Base-by-base conservation (phyloP, 2,113 vertebrate species). In the Nibea albiflora region DNA sequence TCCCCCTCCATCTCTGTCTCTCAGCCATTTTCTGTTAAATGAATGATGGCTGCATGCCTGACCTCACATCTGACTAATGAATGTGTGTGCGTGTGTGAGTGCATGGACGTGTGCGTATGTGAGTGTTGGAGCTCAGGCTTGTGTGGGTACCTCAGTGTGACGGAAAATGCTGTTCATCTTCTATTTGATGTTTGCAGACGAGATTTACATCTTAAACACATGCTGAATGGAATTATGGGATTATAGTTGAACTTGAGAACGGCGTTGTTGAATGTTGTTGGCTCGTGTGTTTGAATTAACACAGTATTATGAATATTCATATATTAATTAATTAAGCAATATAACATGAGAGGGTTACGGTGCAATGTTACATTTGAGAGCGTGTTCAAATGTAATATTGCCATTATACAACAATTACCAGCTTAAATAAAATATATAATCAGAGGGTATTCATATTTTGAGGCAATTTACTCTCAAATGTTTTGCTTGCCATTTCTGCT, bases 41-140 rank as follows among this genome's bases (percentile, higher is more conserved):
- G 76, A 86, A 80, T 84, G 64, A 83, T 83, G 81, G 83, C 83
- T 76, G 71, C 71, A 66, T 75, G 84, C 81, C 89, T 84, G 81
- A 86, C 86, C 86, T 84, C 84, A 80, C 71, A 80, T 88, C 84
- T 77, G 50, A 85, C 78, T 84, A 82, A 81, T 82, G 81, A 49
- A 8, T 65, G 39, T 44, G 60, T 46, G 54, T 77, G 39, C 76
- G 50, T 78, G 62, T 28, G 56, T 20, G 20, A 46, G 56, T n/a
- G 16, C 35, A 22, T 20, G 1, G 10, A 4, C 26, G 61, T 28
- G 44, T 66, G 54, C 10, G 3, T 49, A 44, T 63, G 15, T 64
- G 63, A 26, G 68, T 3, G n/a, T 19, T 64, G 20, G 42, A 82
- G 39, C 65, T 66, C 5, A 44, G 67, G n/a, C 24, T 50, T 17